phyloP scores from a whole-genome alignment of 2,888 invertebrate genomes.

The Eilema depressum region DNA sequence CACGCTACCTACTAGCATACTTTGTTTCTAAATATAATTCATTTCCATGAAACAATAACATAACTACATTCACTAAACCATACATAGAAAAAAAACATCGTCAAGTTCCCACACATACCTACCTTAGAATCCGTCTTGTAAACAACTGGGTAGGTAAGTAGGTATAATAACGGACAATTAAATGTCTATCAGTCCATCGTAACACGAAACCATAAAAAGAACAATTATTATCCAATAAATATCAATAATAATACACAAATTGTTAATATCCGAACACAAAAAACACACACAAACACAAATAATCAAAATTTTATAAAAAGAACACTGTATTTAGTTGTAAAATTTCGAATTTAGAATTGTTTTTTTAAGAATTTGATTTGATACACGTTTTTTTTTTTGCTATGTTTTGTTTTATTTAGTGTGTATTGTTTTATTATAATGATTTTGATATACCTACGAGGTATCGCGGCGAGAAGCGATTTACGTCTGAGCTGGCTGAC shows the following conservation, averaged over 20 bases:
- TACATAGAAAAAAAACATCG: conserved; percentile 16
- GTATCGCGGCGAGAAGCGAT: conserved; percentile 1
- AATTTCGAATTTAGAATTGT: conserved; percentile 2
- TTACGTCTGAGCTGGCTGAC: conserved; percentile 6
- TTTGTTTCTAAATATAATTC: background rate
- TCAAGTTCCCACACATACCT: conserved; percentile 33
- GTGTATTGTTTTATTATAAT: conserved; percentile 9
- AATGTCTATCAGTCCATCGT: conserved; percentile 25
- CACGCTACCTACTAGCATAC: background rate
- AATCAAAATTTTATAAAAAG: conserved; percentile 14
- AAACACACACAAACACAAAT: conserved; percentile 6
- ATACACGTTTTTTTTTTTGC: background rate
- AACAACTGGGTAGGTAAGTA: conserved; percentile 18
- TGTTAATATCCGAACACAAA: conserved; percentile 1
- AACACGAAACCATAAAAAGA: conserved; percentile 25
- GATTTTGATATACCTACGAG: background rate
- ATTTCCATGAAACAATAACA: background rate
- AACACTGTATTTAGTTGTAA: conserved; percentile 9
- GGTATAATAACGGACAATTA: conserved; percentile 40
- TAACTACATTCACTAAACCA: background rate
- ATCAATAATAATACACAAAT: conserved; percentile 13
- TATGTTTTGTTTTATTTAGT: conserved; percentile 7
- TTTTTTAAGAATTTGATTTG: conserved; percentile 7
- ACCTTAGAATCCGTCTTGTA: conserved; percentile 31
- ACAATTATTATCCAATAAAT: conserved; percentile 11